A percentile compares a stretch with the other conserved stretches of the same genome.
Evolutionary conservation across 2,797 vertebrate genomes (phyloP).

Genomic region (Spea hammondii): DNA sequence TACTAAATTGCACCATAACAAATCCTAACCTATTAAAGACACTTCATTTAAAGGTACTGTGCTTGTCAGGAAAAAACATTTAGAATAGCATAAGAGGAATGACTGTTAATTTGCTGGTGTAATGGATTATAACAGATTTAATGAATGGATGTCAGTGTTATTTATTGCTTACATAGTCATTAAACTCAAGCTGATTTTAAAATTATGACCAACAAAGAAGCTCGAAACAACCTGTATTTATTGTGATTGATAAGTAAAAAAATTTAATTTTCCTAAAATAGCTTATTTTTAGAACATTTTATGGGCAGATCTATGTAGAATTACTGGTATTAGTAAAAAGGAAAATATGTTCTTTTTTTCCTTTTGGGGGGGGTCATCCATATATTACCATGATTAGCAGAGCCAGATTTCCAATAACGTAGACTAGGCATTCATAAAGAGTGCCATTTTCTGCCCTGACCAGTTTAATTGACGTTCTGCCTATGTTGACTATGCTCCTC

Average conservation of each 20-base stretch:
- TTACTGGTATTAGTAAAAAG: no score
- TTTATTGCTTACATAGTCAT: conserved; percentile 13
- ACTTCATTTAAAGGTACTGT: conserved; percentile 2
- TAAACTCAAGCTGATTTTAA: neutral
- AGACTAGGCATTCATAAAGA: no score
- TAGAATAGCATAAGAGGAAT: conserved; percentile 10
- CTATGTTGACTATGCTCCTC: no score
- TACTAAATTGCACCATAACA: neutral
- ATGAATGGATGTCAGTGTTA: conserved; percentile 14
- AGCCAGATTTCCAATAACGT: no score
- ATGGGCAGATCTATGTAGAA: no score
- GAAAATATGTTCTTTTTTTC: no score
- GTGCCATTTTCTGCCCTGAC: no score
- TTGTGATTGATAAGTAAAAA: neutral
- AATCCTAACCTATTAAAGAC: neutral
- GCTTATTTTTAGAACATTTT: no score
- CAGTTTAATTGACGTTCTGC: no score
- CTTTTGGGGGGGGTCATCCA: no score
- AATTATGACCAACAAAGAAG: neutral
- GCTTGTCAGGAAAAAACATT: neutral
- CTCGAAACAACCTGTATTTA: neutral
- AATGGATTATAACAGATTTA: conserved; percentile 26
- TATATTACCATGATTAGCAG: no score
- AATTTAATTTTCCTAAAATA: no score
- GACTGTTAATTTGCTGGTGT: conserved; percentile 18